Evolutionary conservation across 2,888 invertebrate species (phyloP), one percentile per base, ranked within the genome.

Genomic region (Apamea sordens): DNA sequence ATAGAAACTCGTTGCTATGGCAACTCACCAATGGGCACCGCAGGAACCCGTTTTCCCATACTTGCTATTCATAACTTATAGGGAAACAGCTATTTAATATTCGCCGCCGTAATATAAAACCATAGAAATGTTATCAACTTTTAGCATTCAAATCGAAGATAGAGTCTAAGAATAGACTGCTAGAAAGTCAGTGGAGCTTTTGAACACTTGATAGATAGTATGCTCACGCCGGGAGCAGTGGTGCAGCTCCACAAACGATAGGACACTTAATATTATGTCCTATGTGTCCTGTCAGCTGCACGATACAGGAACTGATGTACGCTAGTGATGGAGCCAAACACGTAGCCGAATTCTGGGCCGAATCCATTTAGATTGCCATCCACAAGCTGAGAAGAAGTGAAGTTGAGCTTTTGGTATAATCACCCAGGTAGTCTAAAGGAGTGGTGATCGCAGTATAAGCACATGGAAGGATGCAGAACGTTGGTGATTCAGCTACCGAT

Each of bases 1-100:
- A 71, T 74, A 82, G 47, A 82, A 77, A 82, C 50, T 32, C 15
- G 77, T 83, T 56, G 65, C 77, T 56, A 86, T 82, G 50, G 82
- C 77, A 71, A 85, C 82, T 41, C 3, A 80, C 15, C 72, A 59
- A 50, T 79, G 59, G 73, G 15, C 28, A 36, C 36, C 50, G 32
- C 50, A 59, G 63, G 47, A 75, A 80, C 85, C n/a, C 32, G 76
- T 75, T 69, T 72, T 68, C 71, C n/a, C 28, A 76, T 73, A 36
- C 53, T 82, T 56, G 74, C 50, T 86, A 64, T 72, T 67, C 61
- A 83, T 79, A 61, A 73, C 53, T 36, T 67, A 56, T 21, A 67
- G 36, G 67, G 61, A 79, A 79, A n/a, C 10, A 61, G 53, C 56
- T 77, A 67, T 78, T 59, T 61, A 78, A 47, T 61, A 70, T 64